Base-by-base conservation (phyloP, 2,113 vertebrate genomes). In the Odocoileus hemionus region DNA sequence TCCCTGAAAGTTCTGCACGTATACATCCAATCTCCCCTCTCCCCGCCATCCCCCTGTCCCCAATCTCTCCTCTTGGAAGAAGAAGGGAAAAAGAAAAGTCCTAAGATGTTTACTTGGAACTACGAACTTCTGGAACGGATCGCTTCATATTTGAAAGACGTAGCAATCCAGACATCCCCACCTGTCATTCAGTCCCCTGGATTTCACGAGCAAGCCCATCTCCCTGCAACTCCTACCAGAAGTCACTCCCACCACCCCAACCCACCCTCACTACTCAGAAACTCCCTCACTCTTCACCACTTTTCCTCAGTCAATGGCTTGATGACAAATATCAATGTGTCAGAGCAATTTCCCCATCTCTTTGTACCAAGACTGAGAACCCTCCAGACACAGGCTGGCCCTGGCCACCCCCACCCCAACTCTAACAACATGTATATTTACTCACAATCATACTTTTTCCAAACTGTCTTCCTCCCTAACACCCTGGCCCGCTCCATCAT, bases 301-400 rank as follows among this genome's bases (percentile, higher is more conserved):
- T 55, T 79, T 28, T 76, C 58, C 21, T 80, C 78, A 76, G 50
- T n/a, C 74, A 83, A 88, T 54, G 79, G 82, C 33, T 64, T 70
- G 79, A 52, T 25, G 54, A 30, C 80, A 91, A 89, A 17, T 11
- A 30, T 33, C 93, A 43, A 52, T 54, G 84, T 25, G 57, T 92
- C 89, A 91, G 76, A 97, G 57, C 70, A 87, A 82, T 67, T 55
- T 54, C 82, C 61, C 45, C 67, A 54, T 90, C 67, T 89, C 95
- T 97, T 60, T 79, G 67, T 60, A 89, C 26, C 36, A 57, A 76
- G 13, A 58, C 60, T 60, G 64, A 92, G 30, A 82, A 80, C 26
- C 23, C 36, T 15, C 45, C 36, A 26, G 36, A 84, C 52, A 67
- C 8, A 60, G 60, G 30, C 17, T 60, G 60, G 3, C 39, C 79